These are phyloP conservation scores for Aleiodes leptofemur DNA, from an alignment of 2,888 invertebrate genomes.

Conservation along the genomic window DNA sequence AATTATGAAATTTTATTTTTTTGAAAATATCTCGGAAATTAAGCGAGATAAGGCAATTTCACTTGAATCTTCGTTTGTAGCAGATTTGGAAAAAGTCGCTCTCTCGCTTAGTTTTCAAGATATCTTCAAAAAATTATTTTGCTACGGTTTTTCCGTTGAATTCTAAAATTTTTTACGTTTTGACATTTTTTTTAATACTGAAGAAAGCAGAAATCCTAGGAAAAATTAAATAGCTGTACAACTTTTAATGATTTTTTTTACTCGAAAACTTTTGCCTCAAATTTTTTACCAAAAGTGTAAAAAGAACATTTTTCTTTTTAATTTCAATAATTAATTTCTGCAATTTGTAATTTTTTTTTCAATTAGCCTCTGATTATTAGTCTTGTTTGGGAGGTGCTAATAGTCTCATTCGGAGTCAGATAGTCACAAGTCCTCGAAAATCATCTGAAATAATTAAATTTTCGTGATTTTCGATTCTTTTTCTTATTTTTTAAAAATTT, in stretches of 20 bases:
- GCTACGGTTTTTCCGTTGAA: too few relatives aligned
- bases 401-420: slow-evolving; percentile 37
- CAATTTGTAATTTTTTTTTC: slow-evolving; percentile 31
- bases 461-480: slow-evolving; percentile 26
- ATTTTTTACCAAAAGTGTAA: not conserved
- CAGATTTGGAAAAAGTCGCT: not conserved
- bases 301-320: not conserved
- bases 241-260: slow-evolving; percentile 6
- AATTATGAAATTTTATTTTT: not conserved
- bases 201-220: not conserved
- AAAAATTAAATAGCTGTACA: too few relatives aligned
- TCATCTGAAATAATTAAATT: not conserved
- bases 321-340: not conserved
- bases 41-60: too few relatives aligned
- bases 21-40: too few relatives aligned
- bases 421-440: slow-evolving; percentile 27
- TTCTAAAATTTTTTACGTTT: slow-evolving; percentile 2
- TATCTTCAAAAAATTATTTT: not conserved
- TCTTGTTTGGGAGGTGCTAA: slow-evolving; percentile 40
- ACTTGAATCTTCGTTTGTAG: not conserved
- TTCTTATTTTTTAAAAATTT: slow-evolving; percentile 22
- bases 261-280: not conserved
- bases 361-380: slow-evolving; percentile 35
- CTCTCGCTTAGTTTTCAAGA: too few relatives aligned
- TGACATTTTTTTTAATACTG: slow-evolving; percentile 14